Conservation (phyloP, 2,113 vertebrate genomes). For the pig (Sus scrofa) region DNA sequence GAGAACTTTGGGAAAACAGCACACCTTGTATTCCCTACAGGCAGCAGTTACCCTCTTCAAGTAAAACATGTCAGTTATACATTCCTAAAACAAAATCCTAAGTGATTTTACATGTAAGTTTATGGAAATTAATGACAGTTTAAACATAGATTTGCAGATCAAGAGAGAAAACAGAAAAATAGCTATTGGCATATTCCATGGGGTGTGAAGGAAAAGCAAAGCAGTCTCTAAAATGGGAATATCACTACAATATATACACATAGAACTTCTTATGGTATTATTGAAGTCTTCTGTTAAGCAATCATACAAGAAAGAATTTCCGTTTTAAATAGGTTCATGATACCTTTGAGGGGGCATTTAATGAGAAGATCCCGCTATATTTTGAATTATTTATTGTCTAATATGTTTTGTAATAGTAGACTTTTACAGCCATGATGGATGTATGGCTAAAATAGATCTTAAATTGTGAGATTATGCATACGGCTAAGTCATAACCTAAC, state of each 20-base stretch:
- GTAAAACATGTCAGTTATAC: not conserved
- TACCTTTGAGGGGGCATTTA: not conserved
- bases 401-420: not conserved
- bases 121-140: not conserved
- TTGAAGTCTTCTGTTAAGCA: not conserved
- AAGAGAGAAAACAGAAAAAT: not conserved
- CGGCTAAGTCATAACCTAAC: not conserved
- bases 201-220: not conserved
- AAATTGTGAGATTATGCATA: not conserved
- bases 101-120: not conserved
- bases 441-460: not conserved
- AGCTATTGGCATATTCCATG: not conserved
- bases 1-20: not conserved
- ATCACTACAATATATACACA: not conserved
- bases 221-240: not conserved
- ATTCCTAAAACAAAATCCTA: constrained; percentile 37
- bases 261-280: not conserved
- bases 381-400: not conserved
- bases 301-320: not conserved
- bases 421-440: not conserved
- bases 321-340: not conserved
- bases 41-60: not conserved
- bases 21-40: not conserved
- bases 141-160: not conserved
- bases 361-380: not conserved